Evolutionary conservation across 1,140 invertebrate species (phyloP), one percentile per base, ranked within the genome.

Genomic region (Meteorus sp.): DNA sequence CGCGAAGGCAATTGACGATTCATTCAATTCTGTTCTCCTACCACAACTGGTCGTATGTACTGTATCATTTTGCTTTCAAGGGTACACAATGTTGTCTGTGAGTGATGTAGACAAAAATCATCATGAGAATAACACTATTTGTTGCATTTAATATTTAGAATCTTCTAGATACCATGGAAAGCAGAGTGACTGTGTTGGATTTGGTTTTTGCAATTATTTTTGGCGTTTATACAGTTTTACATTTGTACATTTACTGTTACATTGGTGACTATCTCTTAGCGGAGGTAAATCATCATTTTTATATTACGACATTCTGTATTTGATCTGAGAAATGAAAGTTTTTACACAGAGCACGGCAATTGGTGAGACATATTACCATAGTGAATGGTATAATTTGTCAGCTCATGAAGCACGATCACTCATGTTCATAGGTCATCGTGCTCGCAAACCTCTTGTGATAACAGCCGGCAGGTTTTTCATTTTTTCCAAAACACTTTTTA

Each of bases 391-490:
- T 37, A 61, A 66, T 15, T 69, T 67, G 6, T 23, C 57, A 13
- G 35, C 29, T 8, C 9, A 13, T 2, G 25, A 68, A 37, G 25
- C 61, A 3, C 70, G 59, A 63, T 44, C 43, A 44, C 13, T 76
- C 5, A 52, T 69, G 22, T 37, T 74, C 9, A 48, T 74, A n/a
- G 71, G 71, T 56, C 55, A 67, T 48, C 58, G 69, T 31, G 61
- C 64, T 2, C 66, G 61, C 27, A 62, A 58, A 45, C 69, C 74
- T 11, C 35, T 71, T 17, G 44, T 60, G 37, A 43, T 76, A 8
- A 74, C 68, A 33, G 70, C 69, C 23, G 69, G 67, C 20, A 74
- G 73, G 61, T 71, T 74, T 60, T 60, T 44, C 8, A 33, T 22
- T 13, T 57, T 74, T 9, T 69, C 65, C 7, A 57, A 70, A 8